phyloP scores from a whole-genome alignment of 2,888 invertebrate species.

The Anoplius nigerrimus region DNA sequence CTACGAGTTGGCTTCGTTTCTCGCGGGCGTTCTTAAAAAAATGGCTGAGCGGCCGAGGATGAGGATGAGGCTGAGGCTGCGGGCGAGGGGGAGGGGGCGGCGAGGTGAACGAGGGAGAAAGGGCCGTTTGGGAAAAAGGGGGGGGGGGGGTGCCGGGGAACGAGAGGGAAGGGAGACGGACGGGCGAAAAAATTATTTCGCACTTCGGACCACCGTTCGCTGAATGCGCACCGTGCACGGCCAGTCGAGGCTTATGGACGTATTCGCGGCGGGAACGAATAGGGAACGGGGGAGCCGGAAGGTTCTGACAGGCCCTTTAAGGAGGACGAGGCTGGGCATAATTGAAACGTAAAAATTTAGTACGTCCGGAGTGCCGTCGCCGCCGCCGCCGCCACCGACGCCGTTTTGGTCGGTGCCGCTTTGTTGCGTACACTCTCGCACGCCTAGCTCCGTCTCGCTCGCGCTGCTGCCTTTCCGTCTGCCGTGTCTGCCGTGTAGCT shows the following conservation, averaged over 20 bases:
- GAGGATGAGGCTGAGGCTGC: not conserved
- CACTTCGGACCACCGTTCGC: conserved; percentile 15
- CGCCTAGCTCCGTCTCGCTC: too few species aligned
- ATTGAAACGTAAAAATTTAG: conserved; percentile 65
- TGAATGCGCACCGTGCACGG: not conserved
- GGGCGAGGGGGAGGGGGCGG: not conserved
- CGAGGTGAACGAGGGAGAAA: conserved; percentile 9
- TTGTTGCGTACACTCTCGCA: too few species aligned
- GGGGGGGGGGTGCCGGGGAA: not conserved
- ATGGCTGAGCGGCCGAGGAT: conserved; percentile 18
- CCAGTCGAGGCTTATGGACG: not conserved
- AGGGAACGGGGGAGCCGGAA: conserved; percentile 16
- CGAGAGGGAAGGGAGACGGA: conserved; percentile 6
- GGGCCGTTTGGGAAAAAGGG: not conserved
- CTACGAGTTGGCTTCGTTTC: conserved; percentile 38
- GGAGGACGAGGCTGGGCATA: conserved; percentile 37
- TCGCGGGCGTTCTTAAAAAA: conserved; percentile 37
- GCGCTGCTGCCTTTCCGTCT: conserved; percentile 27
- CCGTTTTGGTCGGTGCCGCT: too few species aligned
- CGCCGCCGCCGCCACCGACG: conserved; percentile 27
- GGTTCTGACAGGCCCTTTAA: conserved; percentile 33
- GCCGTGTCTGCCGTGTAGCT: too few species aligned
- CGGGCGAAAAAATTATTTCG: conserved; percentile 39
- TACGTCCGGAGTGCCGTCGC: conserved; percentile 30
- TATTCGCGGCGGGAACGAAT: not conserved